These are phyloP conservation scores for Sander vitreus DNA, from an alignment of 2,113 vertebrate genomes.

Conservation along the genomic window DNA sequence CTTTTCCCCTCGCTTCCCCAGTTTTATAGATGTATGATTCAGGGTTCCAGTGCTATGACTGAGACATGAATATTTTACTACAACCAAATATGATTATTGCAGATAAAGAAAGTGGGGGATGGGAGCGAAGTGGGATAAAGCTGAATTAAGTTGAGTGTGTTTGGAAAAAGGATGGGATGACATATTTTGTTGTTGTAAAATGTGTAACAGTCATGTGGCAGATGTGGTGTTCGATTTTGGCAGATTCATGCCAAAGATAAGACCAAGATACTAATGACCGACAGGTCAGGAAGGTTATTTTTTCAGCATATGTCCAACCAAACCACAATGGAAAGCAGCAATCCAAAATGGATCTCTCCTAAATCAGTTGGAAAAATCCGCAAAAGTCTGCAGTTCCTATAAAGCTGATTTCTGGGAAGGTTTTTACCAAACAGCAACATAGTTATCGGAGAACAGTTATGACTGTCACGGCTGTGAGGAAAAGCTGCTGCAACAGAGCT, in stretches of 20 bases:
- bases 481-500: conserved; percentile 6
- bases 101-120: conserved; percentile 34
- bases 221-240: background rate
- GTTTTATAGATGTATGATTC: conserved; percentile 75
- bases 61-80: conserved; percentile 76
- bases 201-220: background rate
- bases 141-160: background rate
- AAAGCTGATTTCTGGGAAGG: background rate
- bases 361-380: background rate
- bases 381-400: background rate
- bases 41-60: conserved; percentile 61
- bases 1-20: background rate
- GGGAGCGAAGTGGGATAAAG: background rate
- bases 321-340: background rate
- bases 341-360: background rate
- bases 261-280: background rate
- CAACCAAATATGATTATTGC: conserved; percentile 66
- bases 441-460: background rate
- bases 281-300: background rate
- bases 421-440: background rate
- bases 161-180: background rate
- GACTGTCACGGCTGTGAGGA: background rate
- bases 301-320: background rate
- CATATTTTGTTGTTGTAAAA: conserved; percentile 4
- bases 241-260: background rate